Base-by-base conservation (phyloP, 2,113 vertebrate species). In the Misgurnus mizolepis region DNA sequence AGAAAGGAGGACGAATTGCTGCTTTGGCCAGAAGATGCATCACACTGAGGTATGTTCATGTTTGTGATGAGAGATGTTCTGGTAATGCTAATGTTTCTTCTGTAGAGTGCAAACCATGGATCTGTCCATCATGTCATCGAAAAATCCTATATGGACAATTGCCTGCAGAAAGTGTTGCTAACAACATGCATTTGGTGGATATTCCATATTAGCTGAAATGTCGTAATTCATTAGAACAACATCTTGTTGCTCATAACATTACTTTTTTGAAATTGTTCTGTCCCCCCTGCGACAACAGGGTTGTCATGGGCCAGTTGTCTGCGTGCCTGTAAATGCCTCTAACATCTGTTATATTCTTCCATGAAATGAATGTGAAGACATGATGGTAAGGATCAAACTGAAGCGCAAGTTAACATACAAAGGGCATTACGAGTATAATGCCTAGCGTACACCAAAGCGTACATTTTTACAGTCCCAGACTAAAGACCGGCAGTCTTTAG, bases 371-470 rank as follows among this genome's bases (percentile, higher is more conserved):
- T 47, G 55, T 41, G 70, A 79, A 18, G 76, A 79, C 27, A 22
- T 43, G 15, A 58, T 79, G 15, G 22, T 79, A 6, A 17, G 18
- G 4, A 47, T 79, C 0, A 83, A 80, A 69, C 55, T 79, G 4
- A 83, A 83, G n/a, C 8, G 50, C 0, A 83, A 79, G 6, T 27
- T 79, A 6, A 79, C 68, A 18, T 79, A 72, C 60, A 78, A 72
- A 47, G 75, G 80, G 0, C 75, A 82, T 56, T 83, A 83, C 60
- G 69, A 83, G 41, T 79, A 73, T 4, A n/a, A n/a, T n/a, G n/a
- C n/a, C n/a, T n/a, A n/a, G n/a, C n/a, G n/a, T n/a, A n/a, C n/a
- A n/a, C n/a, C n/a, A n/a, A n/a, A n/a, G n/a, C n/a, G n/a, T n/a
- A n/a, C n/a, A n/a, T n/a, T n/a, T n/a, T n/a, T n/a, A n/a, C n/a